A percentile compares a stretch with the other conserved stretches of the same genome.
Conservation (phyloP, 2,797 vertebrate genomes). For the Halcyon chelicuti region DNA sequence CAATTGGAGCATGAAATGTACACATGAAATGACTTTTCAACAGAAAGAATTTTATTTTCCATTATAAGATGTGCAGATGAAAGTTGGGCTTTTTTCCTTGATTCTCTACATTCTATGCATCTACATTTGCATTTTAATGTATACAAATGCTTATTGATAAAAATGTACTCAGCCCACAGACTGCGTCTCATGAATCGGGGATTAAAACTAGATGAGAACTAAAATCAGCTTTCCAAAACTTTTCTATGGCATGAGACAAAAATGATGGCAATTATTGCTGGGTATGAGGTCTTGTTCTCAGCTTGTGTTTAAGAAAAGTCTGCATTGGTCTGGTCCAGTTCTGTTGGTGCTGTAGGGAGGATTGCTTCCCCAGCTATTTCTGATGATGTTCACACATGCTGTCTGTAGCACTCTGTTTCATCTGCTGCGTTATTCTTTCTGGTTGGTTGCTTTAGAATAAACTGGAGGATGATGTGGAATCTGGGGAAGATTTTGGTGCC, state of each 20-base stretch:
- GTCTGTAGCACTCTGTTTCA: background rate
- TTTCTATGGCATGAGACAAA: background rate
- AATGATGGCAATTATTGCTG: background rate
- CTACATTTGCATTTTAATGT: constrained; percentile 14
- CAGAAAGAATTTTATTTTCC: background rate
- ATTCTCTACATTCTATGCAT: background rate
- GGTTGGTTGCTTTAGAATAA: constrained; percentile 77
- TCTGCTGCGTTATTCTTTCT: background rate
- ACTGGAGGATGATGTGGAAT: constrained; percentile 85
- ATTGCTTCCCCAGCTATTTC: background rate
- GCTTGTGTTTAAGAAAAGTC: background rate
- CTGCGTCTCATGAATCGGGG: background rate
- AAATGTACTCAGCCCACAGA: background rate
- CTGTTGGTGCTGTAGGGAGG: background rate
- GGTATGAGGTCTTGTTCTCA: background rate
- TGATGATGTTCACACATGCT: background rate
- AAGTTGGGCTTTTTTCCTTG: background rate
- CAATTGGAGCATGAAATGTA: constrained; percentile 36
- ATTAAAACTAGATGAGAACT: background rate
- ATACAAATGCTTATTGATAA: background rate
- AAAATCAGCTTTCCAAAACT: background rate
- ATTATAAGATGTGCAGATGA: background rate
- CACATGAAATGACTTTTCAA: background rate
- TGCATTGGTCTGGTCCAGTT: background rate
- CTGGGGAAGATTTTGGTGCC: constrained; percentile 81